Evolutionary conservation across 2,113 vertebrate species (phyloP), one percentile per base, ranked within the genome.

Genomic region (Channa maculata): DNA sequence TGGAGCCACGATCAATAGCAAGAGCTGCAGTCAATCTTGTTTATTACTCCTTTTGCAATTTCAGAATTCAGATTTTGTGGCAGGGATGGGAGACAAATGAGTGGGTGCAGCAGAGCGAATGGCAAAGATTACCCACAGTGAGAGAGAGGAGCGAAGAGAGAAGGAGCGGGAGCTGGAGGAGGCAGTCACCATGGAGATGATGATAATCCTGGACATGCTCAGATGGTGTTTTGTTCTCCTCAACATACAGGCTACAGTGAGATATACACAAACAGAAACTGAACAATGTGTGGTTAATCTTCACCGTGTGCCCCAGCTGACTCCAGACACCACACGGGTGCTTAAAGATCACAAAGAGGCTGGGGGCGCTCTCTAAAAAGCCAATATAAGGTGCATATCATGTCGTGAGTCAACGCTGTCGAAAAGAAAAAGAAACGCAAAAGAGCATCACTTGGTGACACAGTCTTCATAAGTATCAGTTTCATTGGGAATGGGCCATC

Each of bases 1-100:
- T 60, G 70, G 71, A 76, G 73, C 36, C 8, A 68, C 65, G 66
- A 92, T 93, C 92, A 86, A 91, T 92, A 85, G 15, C 51, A 34
- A 77, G 84, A 71, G 72, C 60, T 77, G 76, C 63, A 84, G 84
- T 94, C 82, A 85, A 86, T 93, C 85, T 87, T 86, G 84, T 93
- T 91, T 92, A 93, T 88, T 81, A 88, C 90, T 77, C 53, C 66
- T 77, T 83, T 80, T 76, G 82, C 91, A 81, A 90, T 91, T 89
- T 89, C 57, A 74, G 82, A 83, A 90, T 91, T 91, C 77, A 80
- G 86, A 92, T 91, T 88, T 86, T 75, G 83, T 68, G 75, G 77
- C 78, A 71, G 79, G 73, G 76, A 83, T 53, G 69, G 54, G 70
- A 83, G 82, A 90, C 65, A 54, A 89, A 91, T 80, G 87, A 76